Evolutionary conservation across 2,888 invertebrate species (phyloP).

Genomic region (Hydrotaea diabolus): DNA sequence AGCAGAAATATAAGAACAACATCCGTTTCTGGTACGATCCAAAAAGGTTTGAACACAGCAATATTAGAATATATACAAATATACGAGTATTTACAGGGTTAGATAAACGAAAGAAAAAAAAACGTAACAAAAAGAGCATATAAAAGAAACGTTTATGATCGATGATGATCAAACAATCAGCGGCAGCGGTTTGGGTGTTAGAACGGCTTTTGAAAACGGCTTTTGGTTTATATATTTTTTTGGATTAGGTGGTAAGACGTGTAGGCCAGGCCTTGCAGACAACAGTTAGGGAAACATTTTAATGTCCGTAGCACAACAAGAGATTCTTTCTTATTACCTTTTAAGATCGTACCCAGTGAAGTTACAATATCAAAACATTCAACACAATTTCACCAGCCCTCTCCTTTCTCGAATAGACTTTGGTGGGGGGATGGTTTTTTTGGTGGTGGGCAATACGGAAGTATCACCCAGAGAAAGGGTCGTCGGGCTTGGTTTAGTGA

Average conservation of each 20-base stretch:
- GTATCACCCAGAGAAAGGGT: conserved; percentile 56
- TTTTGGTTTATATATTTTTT: conserved; percentile 19
- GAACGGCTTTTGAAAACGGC: conserved; percentile 51
- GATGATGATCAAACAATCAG: conserved; percentile 40
- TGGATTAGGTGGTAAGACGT: conserved; percentile 30
- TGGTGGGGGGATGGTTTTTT: conserved; percentile 38
- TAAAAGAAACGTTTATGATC: conserved; percentile 15
- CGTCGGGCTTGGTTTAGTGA: conserved; percentile 31
- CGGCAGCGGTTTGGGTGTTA: conserved; percentile 47
- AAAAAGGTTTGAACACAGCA: conserved; percentile 76
- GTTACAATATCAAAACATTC: conserved; percentile 69
- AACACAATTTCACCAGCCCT: conserved; percentile 65
- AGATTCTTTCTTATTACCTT: conserved; percentile 76
- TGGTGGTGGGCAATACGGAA: conserved; percentile 19
- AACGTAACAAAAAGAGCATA: not conserved
- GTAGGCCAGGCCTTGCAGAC: conserved; percentile 60
- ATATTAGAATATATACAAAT: conserved; percentile 21
- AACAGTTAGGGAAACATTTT: conserved; percentile 56
- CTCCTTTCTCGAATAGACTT: conserved; percentile 49
- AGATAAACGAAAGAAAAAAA: conserved; percentile 64
- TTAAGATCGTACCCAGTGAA: conserved; percentile 80
- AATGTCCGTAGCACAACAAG: conserved; percentile 10
- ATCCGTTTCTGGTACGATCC: conserved; percentile 81
- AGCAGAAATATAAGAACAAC: conserved; percentile 56
- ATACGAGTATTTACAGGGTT: not conserved